Evolutionary conservation across 2,113 vertebrate genomes (phyloP), one percentile per base, ranked within the genome.

Genomic region (Carassius gibelio): DNA sequence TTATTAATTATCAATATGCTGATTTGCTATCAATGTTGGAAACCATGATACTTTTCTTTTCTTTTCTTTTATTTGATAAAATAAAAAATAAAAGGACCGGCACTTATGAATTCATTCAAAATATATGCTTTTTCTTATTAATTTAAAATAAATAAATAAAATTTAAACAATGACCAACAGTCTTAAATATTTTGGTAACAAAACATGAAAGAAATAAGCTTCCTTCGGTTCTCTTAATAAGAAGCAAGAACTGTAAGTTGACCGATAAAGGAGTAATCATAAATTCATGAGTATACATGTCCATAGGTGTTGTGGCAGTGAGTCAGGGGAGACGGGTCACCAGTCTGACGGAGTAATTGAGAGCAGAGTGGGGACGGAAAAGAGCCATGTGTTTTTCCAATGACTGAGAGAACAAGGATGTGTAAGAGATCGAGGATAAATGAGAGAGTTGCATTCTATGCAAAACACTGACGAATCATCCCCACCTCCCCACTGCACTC

Each of bases 301-400:
- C 45, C 15, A 66, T 55, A 71, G 84, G 62, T 68, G 26, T 26
- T 69, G 48, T 38, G 15, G 34, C n/a, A 61, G 75, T 77, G 38
- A 84, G 52, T 78, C 55, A 74, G 68, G 26, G 14, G 48, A 57
- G 26, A 61, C 34, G 34, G 59, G 81, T 26, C 38, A 17, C 45
- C 59, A 36, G 23, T 64, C 15, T 26, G 42, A 80, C 13, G 19
- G n/a, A 52, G 19, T 57, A 10, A 57, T 19, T 62, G 64, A 48
- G 9, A 64, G 13, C n/a, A 62, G 7, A 68, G 21, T 14, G 23
- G 45, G 23, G 34, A 72, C 15, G 76, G 76, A n/a, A 66, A 38
- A 83, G 8, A 15, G 9, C 66, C 17, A 34, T 48, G n/a, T 34
- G 64, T 21, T 52, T 30, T 17, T 13, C 23, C 17, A 71, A 69